A percentile compares a stretch with the other conserved stretches of the same genome.
Evolutionary conservation across 2,113 vertebrate genomes (phyloP).

Genomic region (Xenus cinereus): DNA sequence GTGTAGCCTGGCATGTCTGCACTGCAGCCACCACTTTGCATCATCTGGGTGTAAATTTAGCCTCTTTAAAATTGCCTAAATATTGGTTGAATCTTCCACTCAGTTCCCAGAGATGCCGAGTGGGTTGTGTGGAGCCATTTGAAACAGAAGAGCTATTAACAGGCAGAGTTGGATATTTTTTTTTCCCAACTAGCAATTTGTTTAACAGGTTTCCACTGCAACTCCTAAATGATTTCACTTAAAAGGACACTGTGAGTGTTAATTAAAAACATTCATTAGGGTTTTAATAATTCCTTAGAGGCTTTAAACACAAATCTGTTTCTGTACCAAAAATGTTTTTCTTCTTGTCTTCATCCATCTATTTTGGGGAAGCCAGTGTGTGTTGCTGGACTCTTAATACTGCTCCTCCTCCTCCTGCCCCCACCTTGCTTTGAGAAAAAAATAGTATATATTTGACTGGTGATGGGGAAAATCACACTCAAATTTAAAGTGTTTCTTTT

Average conservation of each 20-base stretch:
- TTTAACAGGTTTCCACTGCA: constrained; percentile 37
- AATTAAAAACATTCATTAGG: constrained; percentile 60
- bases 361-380: neutral
- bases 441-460: neutral
- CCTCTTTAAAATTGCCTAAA: neutral
- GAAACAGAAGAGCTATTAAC: neutral
- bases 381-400: neutral
- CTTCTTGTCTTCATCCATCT: neutral
- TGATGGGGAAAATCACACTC: neutral
- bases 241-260: constrained; percentile 35
- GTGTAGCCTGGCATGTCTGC: neutral
- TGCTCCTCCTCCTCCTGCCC: neutral
- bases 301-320: constrained; percentile 32
- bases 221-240: constrained; percentile 24
- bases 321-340: constrained; percentile 34
- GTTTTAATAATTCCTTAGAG: constrained; percentile 52
- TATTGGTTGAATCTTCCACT: neutral
- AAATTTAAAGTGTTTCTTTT: neutral
- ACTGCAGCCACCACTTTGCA: neutral
- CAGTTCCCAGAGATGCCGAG: neutral
- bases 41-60: neutral
- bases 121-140: neutral
- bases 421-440: neutral
- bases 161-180: neutral
- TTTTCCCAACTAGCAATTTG: constrained; percentile 27